Percentiles rank a stretch among this genome's conserved stretches.
Conservation (phyloP, 2,888 invertebrate species). For the Nesidiocoris tenuis region DNA sequence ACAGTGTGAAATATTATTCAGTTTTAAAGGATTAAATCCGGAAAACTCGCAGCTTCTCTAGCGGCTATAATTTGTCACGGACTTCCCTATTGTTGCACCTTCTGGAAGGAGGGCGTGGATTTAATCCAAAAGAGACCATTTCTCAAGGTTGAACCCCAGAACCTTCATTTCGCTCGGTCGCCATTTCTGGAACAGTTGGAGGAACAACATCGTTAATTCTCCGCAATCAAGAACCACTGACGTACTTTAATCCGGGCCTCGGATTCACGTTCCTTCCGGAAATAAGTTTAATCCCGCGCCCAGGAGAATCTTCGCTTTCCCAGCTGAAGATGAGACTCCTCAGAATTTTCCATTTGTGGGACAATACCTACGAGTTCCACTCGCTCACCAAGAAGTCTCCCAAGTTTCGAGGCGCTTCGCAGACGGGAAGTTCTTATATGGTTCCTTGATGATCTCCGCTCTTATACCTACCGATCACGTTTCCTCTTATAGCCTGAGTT, state of each 20-base stretch:
- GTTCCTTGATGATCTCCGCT: no score
- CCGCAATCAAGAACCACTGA: constrained; percentile 22
- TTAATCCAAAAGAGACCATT: not conserved
- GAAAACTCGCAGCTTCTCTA: not conserved
- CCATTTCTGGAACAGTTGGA: not conserved
- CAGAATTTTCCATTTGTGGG: not conserved
- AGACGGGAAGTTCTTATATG: no score
- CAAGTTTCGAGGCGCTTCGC: not conserved
- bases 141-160: not conserved
- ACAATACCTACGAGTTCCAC: not conserved
- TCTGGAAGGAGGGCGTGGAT: not conserved
- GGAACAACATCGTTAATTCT: constrained; percentile 1
- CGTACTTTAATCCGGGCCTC: constrained; percentile 11
- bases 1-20: not conserved
- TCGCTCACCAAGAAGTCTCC: not conserved
- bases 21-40: not conserved
- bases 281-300: constrained; percentile 10
- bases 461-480: no score
- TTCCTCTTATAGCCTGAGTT: no score
- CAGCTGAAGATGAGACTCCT: constrained; percentile 1
- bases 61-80: not conserved
- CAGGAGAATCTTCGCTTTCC: not conserved
- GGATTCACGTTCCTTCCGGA: constrained; percentile 19
- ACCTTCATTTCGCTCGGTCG: not conserved
- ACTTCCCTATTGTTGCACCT: not conserved